phyloP scores from a whole-genome alignment of 2,113 vertebrate species.

The Thermophis baileyi region DNA sequence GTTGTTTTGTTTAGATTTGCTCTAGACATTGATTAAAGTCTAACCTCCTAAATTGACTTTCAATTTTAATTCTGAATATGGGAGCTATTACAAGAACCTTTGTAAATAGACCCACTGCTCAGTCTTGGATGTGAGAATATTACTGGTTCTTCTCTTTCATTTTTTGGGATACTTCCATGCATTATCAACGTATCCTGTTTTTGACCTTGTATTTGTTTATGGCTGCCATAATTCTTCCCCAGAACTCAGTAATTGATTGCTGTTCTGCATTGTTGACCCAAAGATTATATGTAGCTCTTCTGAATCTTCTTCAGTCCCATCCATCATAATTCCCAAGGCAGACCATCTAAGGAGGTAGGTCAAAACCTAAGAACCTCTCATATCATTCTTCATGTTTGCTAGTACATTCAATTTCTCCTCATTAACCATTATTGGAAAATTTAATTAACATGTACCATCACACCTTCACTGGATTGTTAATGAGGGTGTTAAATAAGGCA shows the following conservation, averaged over 20 bases:
- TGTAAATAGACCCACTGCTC: neutral
- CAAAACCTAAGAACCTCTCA: neutral
- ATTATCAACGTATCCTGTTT: neutral
- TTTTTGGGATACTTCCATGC: neutral
- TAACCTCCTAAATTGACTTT: neutral
- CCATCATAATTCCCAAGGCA: too few species aligned
- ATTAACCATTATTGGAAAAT: constrained; percentile 61
- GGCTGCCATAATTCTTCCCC: neutral
- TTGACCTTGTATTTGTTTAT: neutral
- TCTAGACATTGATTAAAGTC: neutral
- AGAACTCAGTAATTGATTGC: neutral
- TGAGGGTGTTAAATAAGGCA: constrained; percentile 67
- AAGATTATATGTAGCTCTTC: neutral
- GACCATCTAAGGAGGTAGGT: neutral
- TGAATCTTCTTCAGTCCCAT: neutral
- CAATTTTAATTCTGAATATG: neutral
- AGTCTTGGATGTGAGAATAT: neutral
- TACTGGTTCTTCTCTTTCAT: too few species aligned
- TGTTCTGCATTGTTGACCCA: neutral
- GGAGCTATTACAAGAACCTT: neutral
- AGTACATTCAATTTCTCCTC: constrained; percentile 55
- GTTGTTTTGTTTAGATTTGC: neutral
- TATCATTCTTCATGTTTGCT: neutral
- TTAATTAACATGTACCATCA: constrained; percentile 68
- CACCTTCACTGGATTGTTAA: constrained; percentile 65